These are phyloP conservation scores for Etheostoma cragini DNA, from an alignment of 2,113 vertebrate species.

Conservation along the genomic window DNA sequence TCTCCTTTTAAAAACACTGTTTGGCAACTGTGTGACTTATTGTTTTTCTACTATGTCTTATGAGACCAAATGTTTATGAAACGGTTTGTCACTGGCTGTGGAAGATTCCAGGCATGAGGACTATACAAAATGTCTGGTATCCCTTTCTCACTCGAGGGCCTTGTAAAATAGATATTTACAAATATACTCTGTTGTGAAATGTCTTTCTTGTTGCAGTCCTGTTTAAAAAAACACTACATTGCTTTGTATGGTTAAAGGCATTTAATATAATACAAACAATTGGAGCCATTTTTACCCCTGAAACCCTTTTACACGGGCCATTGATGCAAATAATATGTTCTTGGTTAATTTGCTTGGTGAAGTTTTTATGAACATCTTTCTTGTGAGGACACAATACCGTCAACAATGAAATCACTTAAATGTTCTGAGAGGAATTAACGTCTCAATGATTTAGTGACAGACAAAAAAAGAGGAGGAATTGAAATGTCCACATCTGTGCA, in stretches of 20 bases:
- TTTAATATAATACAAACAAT: conserved; percentile 65
- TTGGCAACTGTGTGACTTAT: conserved; percentile 40
- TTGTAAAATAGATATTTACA: conserved; percentile 60
- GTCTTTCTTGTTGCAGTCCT: conserved; percentile 5
- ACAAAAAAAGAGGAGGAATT: background rate
- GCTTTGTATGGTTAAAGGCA: conserved; percentile 33
- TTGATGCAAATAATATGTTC: conserved; percentile 21
- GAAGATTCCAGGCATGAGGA: conserved; percentile 59
- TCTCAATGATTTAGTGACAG: conserved; percentile 9
- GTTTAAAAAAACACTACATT: background rate
- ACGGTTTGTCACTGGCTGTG: conserved; percentile 58
- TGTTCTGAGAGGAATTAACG: conserved; percentile 13
- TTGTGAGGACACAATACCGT: background rate
- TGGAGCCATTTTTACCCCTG: conserved; percentile 13
- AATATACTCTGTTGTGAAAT: conserved; percentile 65
- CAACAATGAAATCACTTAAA: background rate
- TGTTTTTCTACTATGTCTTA: conserved; percentile 63
- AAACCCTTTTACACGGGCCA: conserved; percentile 4
- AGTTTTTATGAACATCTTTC: conserved; percentile 26
- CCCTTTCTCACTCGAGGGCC: conserved; percentile 61
- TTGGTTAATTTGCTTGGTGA: conserved; percentile 9
- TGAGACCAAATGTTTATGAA: conserved; percentile 77
- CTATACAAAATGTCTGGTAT: conserved; percentile 26
- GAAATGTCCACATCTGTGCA: conserved; percentile 48
- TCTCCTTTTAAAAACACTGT: conserved; percentile 21